phyloP scores from a whole-genome alignment of 2,888 invertebrate species.

The Nomada fabriciana region DNA sequence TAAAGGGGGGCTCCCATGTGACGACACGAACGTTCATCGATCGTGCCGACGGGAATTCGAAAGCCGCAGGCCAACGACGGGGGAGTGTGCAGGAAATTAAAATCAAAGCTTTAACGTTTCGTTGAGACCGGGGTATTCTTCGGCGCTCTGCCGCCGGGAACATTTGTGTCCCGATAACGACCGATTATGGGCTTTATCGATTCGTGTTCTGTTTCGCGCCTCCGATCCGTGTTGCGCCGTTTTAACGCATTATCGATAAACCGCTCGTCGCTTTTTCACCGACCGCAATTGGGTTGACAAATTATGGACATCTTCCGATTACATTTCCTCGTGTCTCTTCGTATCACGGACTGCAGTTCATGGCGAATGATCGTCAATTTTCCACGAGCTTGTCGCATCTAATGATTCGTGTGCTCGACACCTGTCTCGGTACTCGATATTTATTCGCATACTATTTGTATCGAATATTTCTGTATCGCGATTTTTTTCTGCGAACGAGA shows the following conservation, averaged over 20 bases:
- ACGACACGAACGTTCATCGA: slow-evolving; percentile 72
- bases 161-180: slow-evolving; percentile 2
- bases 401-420: no score
- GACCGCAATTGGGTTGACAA: slow-evolving; percentile 20
- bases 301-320: slow-evolving; percentile 25
- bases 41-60: slow-evolving; percentile 69
- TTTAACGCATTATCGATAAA: slow-evolving; percentile 27
- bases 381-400: not conserved
- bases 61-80: slow-evolving; percentile 51
- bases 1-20: slow-evolving; percentile 69
- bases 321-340: slow-evolving; percentile 13
- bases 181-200: slow-evolving; percentile 4
- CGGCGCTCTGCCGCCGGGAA: not conserved
- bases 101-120: slow-evolving; percentile 56
- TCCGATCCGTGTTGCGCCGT: not conserved
- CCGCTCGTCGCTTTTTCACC: not conserved
- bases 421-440: no score
- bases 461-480: no score
- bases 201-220: not conserved
- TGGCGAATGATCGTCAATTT: not conserved
- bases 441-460: no score
- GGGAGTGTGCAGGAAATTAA: slow-evolving; percentile 60
- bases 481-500: no score
- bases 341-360: not conserved
- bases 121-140: not conserved